phyloP scores from a whole-genome alignment of 2,888 invertebrate genomes.

The Cosmorhoe ocellata region DNA sequence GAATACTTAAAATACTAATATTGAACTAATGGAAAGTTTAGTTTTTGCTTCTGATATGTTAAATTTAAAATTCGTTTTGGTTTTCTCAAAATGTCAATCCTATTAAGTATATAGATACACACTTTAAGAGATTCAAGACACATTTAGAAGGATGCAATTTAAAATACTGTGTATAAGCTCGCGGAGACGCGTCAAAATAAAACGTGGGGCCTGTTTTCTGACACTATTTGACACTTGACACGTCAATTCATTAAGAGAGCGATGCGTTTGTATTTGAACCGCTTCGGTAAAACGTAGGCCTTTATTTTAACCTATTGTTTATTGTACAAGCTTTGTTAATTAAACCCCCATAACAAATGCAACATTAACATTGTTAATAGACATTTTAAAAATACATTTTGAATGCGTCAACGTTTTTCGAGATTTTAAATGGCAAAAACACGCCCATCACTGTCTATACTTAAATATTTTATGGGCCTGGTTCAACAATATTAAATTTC shows the following conservation, averaged over 20 bases:
- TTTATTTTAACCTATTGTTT: too few species aligned
- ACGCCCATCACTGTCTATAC: too few species aligned
- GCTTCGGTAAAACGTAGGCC: too few species aligned
- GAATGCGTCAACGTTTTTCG: conserved; percentile 14
- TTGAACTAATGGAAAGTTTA: conserved; percentile 10
- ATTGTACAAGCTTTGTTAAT: conserved; percentile 1
- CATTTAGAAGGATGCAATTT: conserved; percentile 10
- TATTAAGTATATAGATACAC: conserved; percentile 7
- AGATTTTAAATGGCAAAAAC: background rate
- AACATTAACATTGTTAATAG: conserved; percentile 5
- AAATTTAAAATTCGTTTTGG: conserved; percentile 21
- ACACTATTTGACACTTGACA: too few species aligned
- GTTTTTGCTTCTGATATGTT: conserved; percentile 24
- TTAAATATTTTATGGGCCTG: background rate
- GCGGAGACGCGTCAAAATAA: too few species aligned
- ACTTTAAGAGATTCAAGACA: conserved; percentile 44
- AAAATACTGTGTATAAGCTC: background rate
- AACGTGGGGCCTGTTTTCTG: too few species aligned
- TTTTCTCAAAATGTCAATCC: conserved; percentile 5
- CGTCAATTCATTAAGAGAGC: too few species aligned
- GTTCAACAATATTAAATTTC: too few species aligned
- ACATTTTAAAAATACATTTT: conserved; percentile 13
- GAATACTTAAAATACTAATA: conserved; percentile 2
- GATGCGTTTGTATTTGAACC: too few species aligned
- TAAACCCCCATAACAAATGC: background rate